Percentiles rank a stretch among this genome's conserved stretches.
Evolutionary conservation across 2,797 vertebrate genomes (phyloP).

Genomic region (Anniella stebbinsi): DNA sequence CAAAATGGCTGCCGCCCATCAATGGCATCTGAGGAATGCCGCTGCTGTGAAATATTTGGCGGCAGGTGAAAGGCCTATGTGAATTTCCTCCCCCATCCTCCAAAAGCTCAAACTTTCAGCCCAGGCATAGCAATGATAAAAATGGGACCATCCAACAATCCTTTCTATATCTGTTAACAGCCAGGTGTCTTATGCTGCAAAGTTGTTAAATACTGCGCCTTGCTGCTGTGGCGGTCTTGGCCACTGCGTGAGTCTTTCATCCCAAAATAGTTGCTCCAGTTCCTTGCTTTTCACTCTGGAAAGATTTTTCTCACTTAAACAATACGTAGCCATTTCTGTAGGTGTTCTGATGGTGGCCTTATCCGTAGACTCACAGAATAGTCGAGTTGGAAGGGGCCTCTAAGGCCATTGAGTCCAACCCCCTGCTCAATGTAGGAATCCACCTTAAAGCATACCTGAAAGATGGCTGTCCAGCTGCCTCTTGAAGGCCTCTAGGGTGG

Average conservation of each 20-base stretch:
- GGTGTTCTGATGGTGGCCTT: not conserved
- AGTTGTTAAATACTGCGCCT: not conserved
- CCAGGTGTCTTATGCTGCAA: not conserved
- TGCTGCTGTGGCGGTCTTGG: not conserved
- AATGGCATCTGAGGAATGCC: not conserved
- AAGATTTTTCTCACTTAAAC: conserved; percentile 26
- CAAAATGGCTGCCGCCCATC: no score
- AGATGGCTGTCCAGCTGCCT: no score
- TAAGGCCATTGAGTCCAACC: no score
- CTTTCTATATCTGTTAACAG: not conserved
- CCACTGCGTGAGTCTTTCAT: not conserved
- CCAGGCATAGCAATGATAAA: not conserved
- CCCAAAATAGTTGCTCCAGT: not conserved
- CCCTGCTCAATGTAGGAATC: no score
- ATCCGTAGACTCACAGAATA: no score
- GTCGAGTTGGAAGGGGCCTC: no score
- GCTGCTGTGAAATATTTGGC: not conserved
- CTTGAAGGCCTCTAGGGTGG: no score
- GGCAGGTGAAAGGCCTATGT: not conserved
- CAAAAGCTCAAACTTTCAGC: not conserved
- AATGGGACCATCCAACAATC: not conserved
- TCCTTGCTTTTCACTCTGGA: not conserved
- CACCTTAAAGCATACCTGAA: no score
- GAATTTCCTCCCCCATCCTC: not conserved
- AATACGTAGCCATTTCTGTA: not conserved